Percentiles rank a stretch among this genome's conserved stretches.
Conservation (phyloP, 2,888 invertebrate genomes). For the Troilus luridus region DNA sequence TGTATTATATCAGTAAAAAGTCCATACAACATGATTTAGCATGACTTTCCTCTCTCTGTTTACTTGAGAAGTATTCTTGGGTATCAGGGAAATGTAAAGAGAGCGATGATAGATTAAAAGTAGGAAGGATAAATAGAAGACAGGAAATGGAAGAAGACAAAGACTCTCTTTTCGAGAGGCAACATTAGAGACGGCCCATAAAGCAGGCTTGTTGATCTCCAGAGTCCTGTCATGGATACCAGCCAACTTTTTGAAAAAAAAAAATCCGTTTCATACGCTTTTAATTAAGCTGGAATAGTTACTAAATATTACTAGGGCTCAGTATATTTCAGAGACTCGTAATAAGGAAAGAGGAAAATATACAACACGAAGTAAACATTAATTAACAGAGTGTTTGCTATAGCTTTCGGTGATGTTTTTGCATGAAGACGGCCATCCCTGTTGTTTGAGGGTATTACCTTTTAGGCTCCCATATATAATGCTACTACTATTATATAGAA, state of each 20-base stretch:
- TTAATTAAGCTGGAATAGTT: slow-evolving; percentile 18
- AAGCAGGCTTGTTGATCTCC: slow-evolving; percentile 25
- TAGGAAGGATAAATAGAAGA: not conserved
- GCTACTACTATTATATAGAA: too few species aligned
- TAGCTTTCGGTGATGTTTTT: not conserved
- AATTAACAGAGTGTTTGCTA: not conserved
- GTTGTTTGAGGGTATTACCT: not conserved
- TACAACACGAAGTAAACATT: not conserved
- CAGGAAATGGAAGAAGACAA: slow-evolving; percentile 46
- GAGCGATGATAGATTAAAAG: slow-evolving; percentile 10
- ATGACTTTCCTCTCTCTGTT: not conserved
- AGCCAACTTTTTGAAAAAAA: not conserved
- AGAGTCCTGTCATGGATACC: not conserved
- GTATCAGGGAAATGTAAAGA: not conserved
- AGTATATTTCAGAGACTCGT: not conserved
- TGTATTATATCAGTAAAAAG: too few species aligned
- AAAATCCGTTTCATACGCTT: slow-evolving; percentile 1
- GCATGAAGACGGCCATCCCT: too few species aligned
- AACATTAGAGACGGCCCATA: slow-evolving; percentile 40
- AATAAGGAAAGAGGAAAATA: not conserved
- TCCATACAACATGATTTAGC: not conserved
- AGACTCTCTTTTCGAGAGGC: not conserved
- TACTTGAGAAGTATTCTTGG: not conserved
- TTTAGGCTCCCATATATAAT: not conserved
- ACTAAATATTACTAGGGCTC: not conserved